Evolutionary conservation across 2,113 vertebrate species (phyloP).

Genomic region (Macheiramphus alcinus): DNA sequence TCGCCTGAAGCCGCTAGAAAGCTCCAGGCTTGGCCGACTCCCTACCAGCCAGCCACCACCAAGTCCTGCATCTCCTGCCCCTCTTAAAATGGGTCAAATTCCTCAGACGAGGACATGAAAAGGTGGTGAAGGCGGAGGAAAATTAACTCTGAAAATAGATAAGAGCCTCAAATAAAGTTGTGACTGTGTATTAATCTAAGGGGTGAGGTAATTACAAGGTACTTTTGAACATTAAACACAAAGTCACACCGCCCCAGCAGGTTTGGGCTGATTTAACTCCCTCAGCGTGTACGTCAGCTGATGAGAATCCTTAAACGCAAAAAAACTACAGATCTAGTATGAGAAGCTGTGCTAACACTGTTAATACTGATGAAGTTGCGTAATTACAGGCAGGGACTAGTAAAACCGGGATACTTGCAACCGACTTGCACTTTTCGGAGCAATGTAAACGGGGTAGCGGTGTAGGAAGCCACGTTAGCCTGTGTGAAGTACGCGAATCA

Average conservation of each 20-base stretch:
- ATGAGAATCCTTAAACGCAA: background rate
- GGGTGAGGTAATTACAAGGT: background rate
- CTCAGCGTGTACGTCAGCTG: background rate
- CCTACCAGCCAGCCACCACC: background rate
- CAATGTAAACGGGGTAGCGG: rapidly evolving
- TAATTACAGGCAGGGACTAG: too few species aligned
- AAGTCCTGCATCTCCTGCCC: background rate
- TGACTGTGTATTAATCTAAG: background rate
- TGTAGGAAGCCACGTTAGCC: background rate
- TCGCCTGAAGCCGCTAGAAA: background rate
- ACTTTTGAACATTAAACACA: background rate
- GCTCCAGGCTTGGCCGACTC: background rate
- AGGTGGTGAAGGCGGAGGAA: background rate
- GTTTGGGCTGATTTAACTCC: background rate
- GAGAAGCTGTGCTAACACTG: background rate
- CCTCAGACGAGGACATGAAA: background rate
- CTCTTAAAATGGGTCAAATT: background rate
- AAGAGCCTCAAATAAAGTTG: background rate
- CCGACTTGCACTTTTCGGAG: background rate
- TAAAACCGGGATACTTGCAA: too few species aligned
- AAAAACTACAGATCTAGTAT: background rate
- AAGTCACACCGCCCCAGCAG: background rate
- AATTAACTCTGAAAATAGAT: background rate
- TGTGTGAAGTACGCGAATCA: background rate
- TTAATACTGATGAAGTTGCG: background rate